A percentile compares a stretch with the other conserved stretches of the same genome.
Evolutionary conservation across 2,888 invertebrate genomes (phyloP).

Genomic region (Atethmia centrago): DNA sequence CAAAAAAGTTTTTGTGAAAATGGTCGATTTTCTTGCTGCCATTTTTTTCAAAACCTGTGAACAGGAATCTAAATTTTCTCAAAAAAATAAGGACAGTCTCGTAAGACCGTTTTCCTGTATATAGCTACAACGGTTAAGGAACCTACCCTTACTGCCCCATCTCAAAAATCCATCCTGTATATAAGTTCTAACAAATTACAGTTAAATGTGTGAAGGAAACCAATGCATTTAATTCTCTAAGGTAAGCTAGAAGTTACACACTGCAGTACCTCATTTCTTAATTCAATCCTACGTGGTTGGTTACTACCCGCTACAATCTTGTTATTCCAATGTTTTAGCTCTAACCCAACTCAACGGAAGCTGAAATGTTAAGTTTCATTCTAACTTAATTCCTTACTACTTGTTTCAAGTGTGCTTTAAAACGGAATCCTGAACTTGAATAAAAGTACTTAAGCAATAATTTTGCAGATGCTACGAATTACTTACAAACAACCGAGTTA

Average conservation of each 20-base stretch:
- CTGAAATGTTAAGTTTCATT: constrained; percentile 63
- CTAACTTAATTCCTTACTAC: constrained; percentile 54
- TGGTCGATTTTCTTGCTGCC: too few relatives aligned
- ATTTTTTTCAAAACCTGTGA: too few relatives aligned
- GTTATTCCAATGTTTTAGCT: constrained; percentile 48
- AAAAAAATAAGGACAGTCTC: too few relatives aligned
- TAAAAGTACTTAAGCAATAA: constrained; percentile 55
- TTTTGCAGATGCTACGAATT: constrained; percentile 39
- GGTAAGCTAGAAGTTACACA: not conserved
- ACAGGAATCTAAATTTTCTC: too few relatives aligned
- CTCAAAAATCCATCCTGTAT: too few relatives aligned
- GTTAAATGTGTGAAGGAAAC: not conserved
- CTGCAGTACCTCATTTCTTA: constrained; percentile 18
- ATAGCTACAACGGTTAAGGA: too few relatives aligned
- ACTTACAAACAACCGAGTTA: constrained; percentile 26
- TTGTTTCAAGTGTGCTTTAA: constrained; percentile 42
- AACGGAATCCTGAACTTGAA: constrained; percentile 49
- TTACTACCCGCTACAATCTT: constrained; percentile 37
- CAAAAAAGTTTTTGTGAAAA: too few relatives aligned
- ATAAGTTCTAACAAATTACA: not conserved
- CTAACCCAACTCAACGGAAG: constrained; percentile 46
- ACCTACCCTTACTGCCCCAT: too few relatives aligned
- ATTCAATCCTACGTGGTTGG: constrained; percentile 35
- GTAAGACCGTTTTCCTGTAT: too few relatives aligned
- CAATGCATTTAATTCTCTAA: constrained; percentile 7